Base-by-base conservation (phyloP, 2,797 vertebrate genomes). In the Fistularia commersonii region DNA sequence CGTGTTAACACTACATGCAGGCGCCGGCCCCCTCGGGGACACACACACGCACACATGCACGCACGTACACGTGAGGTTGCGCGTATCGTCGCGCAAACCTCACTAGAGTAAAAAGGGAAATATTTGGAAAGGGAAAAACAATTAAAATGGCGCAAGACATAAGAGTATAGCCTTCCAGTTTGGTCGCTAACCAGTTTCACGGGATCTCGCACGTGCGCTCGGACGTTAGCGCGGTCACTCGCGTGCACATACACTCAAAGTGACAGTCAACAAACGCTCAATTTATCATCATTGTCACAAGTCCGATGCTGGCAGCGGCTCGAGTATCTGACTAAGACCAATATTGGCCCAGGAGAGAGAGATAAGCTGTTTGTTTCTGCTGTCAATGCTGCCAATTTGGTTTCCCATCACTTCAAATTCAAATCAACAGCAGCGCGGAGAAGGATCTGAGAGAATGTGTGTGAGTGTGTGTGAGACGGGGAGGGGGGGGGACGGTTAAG, bases 321-420 rank as follows among this genome's bases (percentile, higher is more conserved):
- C 65, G 49, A 48, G 81, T 83, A 84, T 84, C 81, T 80, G 80
- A 81, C 82, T 76, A 79, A 84, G 83, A 84, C 84, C 84, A 74
- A 64, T 71, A 81, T 71, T 83, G 83, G 86, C 83, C 83, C 82
- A 77, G 74, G 80, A 85, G 80, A 80, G 79, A 66, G 74, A 82
- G 83, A 88, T 83, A 87, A 84, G 81, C 81, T 85, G 84, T 87
- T 87, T 84, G 84, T 87, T 86, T 85, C 79, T 84, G 81, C 74
- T 84, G 83, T 85, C 85, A 86, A 85, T 86, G 83, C 75, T 87
- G 84, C 83, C 83, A 86, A 84, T 83, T 84, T 88, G 74, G 80
- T 81, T 84, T 81, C 78, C 79, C 78, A 86, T 85, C 83, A 84
- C 80, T 83, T 83, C 81, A 87, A 84, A 86, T 88, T 87, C 81